Base-by-base conservation (phyloP, 2,888 invertebrate genomes). In the Emesis furor region DNA sequence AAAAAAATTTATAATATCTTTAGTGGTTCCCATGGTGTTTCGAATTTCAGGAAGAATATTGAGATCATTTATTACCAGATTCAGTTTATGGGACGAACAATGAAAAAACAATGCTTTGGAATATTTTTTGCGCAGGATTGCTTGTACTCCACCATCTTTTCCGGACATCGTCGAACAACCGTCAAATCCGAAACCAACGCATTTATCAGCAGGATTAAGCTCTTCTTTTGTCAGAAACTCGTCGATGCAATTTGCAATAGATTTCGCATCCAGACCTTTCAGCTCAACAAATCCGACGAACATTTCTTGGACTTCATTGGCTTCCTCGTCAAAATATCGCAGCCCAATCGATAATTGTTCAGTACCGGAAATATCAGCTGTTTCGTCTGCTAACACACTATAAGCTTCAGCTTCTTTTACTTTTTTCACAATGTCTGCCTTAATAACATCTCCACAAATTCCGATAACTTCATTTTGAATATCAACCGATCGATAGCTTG, bases 231-330 rank as follows among this genome's bases (percentile, higher is more conserved):
- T 51, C 51, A 76, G 59, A 72, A 76, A 82, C 59, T 75, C 59
- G 72, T 74, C 65, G 74, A 79, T 83, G 75, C 77, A 62, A 83
- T 67, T 71, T 80, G 82, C 81, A 79, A 86, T 78, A 79, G 83
- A 83, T 82, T 84, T 84, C 77, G 82, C 84, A 85, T 85, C 82
- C 87, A 85, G 81, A 88, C 42, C 76, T 77, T 77, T 79, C 65
- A 84, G 74, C 72, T 84, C 81, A 76, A 84, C 65, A 62, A 84
- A 81, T 71, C 80, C 80, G 69, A 84, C 78, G 37, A 81, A 81
- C 74, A 69, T 75, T 81, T 83, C 83, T 75, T 76, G 76, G 76
- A 82, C 79, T 32, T 76, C 79, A 46, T 80, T 76, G 59, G 73
- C 72, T 83, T 83, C 69, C 68, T 81, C 78, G 46, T 83, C 76